Conservation (phyloP, 1,140 invertebrate species). For the Sinonovacula constricta region DNA sequence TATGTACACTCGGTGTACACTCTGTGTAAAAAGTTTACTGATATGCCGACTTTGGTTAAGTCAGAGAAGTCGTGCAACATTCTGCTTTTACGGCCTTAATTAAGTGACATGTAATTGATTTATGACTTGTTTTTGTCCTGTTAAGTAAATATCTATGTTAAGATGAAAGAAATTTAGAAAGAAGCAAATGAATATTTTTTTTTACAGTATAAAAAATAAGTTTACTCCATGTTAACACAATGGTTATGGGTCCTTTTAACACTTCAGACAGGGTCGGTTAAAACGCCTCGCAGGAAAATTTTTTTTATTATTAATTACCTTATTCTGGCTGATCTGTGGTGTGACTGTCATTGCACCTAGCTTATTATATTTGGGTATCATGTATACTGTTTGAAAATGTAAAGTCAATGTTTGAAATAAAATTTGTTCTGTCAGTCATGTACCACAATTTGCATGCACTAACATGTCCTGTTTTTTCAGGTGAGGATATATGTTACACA, state of each 20-base stretch:
- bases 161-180: no score
- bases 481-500: conserved; percentile 68
- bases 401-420: neutral
- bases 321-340: neutral
- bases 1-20: conserved; percentile 27
- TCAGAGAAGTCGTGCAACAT: neutral
- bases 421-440: neutral
- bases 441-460: neutral
- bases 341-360: neutral
- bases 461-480: conserved; percentile 41
- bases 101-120: neutral
- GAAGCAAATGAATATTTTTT: no score
- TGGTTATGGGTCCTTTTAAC: no score
- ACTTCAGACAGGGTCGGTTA: no score
- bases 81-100: neutral
- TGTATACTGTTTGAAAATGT: neutral
- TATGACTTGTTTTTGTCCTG: no score
- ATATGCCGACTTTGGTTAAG: neutral
- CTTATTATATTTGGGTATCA: neutral
- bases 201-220: no score
- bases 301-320: neutral
- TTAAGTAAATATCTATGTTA: no score
- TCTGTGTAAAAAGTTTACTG: neutral
- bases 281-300: neutral
- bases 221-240: no score